Base-by-base conservation (phyloP, 2,888 invertebrate species). In the Melipona bicolor region DNA sequence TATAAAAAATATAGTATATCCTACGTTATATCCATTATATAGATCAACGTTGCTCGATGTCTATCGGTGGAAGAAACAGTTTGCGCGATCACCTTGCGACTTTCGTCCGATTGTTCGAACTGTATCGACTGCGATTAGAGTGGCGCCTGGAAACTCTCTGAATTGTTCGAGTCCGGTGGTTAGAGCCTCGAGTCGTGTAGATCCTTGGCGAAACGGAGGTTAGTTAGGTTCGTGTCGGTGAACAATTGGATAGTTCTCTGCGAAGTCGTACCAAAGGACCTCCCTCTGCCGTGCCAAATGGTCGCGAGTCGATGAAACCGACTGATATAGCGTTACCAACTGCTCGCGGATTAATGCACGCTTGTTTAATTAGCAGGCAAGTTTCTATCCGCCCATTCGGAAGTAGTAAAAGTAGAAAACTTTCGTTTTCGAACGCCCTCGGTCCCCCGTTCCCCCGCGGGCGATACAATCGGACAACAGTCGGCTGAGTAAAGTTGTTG, bases 341-440 rank as follows among this genome's bases (percentile, higher is more conserved):
- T 21, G n/a, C 43, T 21, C 19, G 11, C 17, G 4, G 56, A 4
- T 64, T 64, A 19, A 19, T n/a, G 15, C n/a, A n/a, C 43, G 15
- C 32, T 71, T 72, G 54, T 72, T 59, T 21, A 68, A 78, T 62
- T 71, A 65, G 19, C 56, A 17, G 9, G 43, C 3, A 76, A 71
- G 59, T 77, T 71, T 70, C 43, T 19, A 36, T n/a, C n/a, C n/a
- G 62, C 32, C 43, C n/a, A 11, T 54, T 67, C 24, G 21, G 36
- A 50, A 52, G 36, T n/a, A 21, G 21, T 52, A n/a, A 3, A 52
- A 24, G 32, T 27, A 54, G 32, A 4, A 32, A 32, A 32, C 79
- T 81, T 81, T 79, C 67, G 54, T 72, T 72, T 36, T 81, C 68
- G 65, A 27, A 36, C 69, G 61, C 19, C 32, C 61, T 19, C 24